Evolutionary conservation across 1,140 invertebrate species (phyloP), one percentile per base, ranked within the genome.

Genomic region (Drosophila tsacasi): DNA sequence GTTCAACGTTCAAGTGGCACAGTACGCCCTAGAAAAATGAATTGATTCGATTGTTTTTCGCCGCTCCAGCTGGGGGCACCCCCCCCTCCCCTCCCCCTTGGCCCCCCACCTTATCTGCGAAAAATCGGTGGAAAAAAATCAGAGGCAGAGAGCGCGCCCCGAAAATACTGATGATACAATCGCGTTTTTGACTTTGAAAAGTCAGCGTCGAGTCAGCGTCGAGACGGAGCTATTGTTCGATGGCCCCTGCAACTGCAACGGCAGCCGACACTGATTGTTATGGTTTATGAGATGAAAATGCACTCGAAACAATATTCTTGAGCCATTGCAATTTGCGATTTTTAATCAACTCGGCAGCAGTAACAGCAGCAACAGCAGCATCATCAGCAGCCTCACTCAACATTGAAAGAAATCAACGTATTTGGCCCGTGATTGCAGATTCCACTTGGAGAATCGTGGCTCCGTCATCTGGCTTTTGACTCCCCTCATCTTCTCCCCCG

Each of bases 1-100:
- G 91, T 92, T 92, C 91, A 92, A 92, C 91, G 91, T 92, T 92
- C 91, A 92, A 92, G 91, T 92, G 91, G 91, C 91, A 92, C 64
- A 81, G 83, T 87, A 91, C 89, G 83, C 89, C 81, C 89, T 91
- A 91, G 86, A 91, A 91, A 89, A 91, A 91, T 92, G 90, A 91
- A 91, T 92, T 91, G 84, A 91, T 92, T 91, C 90, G 90, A 91
- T 91, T 91, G 90, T 92, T 82, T 91, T 72, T 69, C 15, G 49
- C 63, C 65, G 47, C 71, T 57, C 54, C 9, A 63, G 49, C 79
- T 57, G 66, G 27, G 54, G 71, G 9, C 21, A 6, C 13, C 10
- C 5, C 5, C 3, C n/a, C n/a, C n/a, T n/a, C 25, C 5, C 25
- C 25, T 27, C 25, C 25, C 25, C 25, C 7, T 6, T 2, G 2